Conservation (phyloP, 2,888 invertebrate genomes). For the Nesidiocoris tenuis region DNA sequence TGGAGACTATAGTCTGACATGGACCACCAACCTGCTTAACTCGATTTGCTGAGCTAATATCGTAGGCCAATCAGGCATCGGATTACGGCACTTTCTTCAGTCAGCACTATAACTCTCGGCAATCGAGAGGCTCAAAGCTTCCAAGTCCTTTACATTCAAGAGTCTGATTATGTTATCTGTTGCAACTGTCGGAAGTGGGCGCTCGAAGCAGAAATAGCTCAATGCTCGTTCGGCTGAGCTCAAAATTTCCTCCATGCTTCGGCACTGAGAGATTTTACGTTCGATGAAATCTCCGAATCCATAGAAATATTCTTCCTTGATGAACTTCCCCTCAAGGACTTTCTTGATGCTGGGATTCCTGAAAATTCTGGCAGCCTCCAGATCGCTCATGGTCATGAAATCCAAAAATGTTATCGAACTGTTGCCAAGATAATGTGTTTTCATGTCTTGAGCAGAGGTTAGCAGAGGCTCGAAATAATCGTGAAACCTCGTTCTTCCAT, state of each 20-base stretch:
- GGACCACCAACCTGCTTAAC: no score
- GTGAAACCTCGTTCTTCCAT: neutral
- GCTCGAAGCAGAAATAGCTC: neutral
- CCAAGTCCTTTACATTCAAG: neutral
- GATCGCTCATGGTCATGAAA: neutral
- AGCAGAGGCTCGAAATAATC: neutral
- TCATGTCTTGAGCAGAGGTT: neutral
- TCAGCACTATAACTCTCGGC: no score
- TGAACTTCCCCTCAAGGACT: neutral
- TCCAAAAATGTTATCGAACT: neutral
- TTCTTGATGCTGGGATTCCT: neutral
- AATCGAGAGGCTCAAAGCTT: neutral
- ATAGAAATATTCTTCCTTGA: neutral
- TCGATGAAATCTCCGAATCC: neutral
- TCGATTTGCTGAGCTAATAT: no score
- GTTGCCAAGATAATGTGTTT: neutral
- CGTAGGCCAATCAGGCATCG: no score
- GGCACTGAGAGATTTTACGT: neutral
- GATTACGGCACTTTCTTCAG: no score
- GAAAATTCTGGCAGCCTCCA: neutral
- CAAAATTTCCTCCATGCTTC: neutral
- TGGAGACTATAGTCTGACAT: no score
- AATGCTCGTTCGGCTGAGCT: neutral
- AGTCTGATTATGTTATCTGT: neutral
- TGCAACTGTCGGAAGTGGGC: neutral